Evolutionary conservation across 2,113 vertebrate species (phyloP).

Genomic region (Strigops habroptila): DNA sequence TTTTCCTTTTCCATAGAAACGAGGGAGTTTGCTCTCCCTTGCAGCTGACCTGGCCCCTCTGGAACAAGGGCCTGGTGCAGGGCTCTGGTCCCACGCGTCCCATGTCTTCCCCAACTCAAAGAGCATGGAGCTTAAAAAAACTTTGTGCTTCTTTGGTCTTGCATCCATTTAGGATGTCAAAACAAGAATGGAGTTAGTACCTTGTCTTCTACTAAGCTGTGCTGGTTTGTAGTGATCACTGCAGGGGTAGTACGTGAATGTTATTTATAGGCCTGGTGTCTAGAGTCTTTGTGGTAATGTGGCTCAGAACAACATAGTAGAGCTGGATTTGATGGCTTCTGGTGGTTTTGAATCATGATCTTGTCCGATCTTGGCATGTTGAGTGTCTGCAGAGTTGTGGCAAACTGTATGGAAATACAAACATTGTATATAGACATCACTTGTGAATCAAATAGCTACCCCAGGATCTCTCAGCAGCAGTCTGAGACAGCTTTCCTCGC

Average conservation of each 20-base stretch:
- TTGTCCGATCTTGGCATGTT: background rate
- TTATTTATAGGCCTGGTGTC: background rate
- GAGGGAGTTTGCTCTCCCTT: background rate
- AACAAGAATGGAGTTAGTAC: background rate
- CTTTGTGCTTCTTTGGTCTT: background rate
- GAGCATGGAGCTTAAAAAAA: background rate
- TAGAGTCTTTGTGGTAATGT: background rate
- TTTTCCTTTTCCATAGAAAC: no score
- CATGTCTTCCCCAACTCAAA: background rate
- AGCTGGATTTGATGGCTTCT: background rate
- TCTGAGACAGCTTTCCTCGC: background rate
- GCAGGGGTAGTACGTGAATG: background rate
- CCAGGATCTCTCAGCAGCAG: background rate
- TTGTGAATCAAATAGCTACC: background rate
- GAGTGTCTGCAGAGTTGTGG: background rate
- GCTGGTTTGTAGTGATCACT: background rate
- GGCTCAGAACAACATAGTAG: background rate
- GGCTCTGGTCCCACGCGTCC: background rate
- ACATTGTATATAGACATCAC: background rate
- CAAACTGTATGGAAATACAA: background rate
- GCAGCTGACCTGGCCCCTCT: background rate
- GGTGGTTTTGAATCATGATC: background rate
- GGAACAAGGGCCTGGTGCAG: background rate
- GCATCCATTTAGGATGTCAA: background rate
- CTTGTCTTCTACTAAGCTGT: background rate